Evolutionary conservation across 2,113 vertebrate genomes (phyloP), one percentile per base, ranked within the genome.

Genomic region (Aldabrachelys gigantea): DNA sequence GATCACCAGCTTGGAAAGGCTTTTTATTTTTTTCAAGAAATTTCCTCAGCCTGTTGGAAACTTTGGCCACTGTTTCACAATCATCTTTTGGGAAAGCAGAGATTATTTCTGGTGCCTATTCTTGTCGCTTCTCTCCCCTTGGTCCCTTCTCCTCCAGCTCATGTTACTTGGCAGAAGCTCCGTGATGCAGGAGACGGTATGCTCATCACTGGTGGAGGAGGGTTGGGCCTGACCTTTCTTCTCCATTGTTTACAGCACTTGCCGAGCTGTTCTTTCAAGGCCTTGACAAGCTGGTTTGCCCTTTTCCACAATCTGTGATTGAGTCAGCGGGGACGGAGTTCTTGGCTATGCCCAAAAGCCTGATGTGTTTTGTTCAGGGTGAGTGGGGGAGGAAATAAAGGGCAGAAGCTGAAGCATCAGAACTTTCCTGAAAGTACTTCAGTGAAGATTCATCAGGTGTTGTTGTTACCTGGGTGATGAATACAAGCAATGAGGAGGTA

Each of bases 191-290:
- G 44, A 75, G 59, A 85, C 53, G 47, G 4, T 82, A 49, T 3
- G 11, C 19, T 50, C 41, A 54, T 10, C 69, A 44, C 69, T 72
- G 53, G 88, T 29, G 65, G 75, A 78, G 84, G 6, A 80, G 79
- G 49, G 56, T 29, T 86, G 95, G 65, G 78, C 86, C 53, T 92
- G 94, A 38, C 93, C 92, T 97, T 87, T 96, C 89, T 65, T 94
- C 87, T 29, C 1, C 1, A 54, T 85, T 94, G 91, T 83, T 94
- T 80, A 50, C 88, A 84, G 49, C 89, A 96, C 94, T 91, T 96
- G 72, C 47, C 0, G 1, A 92, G 91, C 50, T 91, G 5, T 83
- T 91, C 89, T 85, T 41, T 93, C 62, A 47, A 78, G 90, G 52
- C 81, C 44, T 93, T 94, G 95, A 69, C 80, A 86, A 78, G 85